Percentiles rank a stretch among this genome's conserved stretches.
These are phyloP conservation scores for Metopolophium dirhodum DNA, from an alignment of 1,140 invertebrate genomes.

Conservation along the genomic window DNA sequence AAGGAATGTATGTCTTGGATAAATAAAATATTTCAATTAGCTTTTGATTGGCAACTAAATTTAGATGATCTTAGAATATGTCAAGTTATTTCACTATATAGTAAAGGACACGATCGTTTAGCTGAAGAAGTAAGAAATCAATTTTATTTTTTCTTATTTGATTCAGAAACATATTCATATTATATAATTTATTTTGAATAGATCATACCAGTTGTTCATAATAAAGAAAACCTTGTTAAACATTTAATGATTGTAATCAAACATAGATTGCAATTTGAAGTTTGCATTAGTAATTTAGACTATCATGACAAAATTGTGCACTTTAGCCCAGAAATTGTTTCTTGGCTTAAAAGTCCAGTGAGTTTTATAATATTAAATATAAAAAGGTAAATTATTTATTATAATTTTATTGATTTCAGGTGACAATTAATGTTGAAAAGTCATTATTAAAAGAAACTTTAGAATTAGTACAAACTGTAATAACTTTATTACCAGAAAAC, in stretches of 20 bases:
- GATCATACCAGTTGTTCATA: constrained; percentile 21
- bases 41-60: constrained; percentile 81
- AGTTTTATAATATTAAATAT: background rate
- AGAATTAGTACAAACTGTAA: constrained; percentile 51
- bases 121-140: constrained; percentile 72
- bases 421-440: constrained; percentile 35
- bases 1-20: constrained; percentile 67
- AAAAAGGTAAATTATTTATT: background rate
- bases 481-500: constrained; percentile 55
- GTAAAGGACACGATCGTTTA: constrained; percentile 76
- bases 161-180: background rate
- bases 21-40: constrained; percentile 73
- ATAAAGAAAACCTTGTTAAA: constrained; percentile 38
- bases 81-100: constrained; percentile 79
- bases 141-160: background rate
- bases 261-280: constrained; percentile 39
- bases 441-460: constrained; percentile 48
- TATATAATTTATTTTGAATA: constrained; percentile 19
- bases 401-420: constrained; percentile 46
- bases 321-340: constrained; percentile 44
- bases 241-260: constrained; percentile 29
- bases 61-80: constrained; percentile 77
- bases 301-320: constrained; percentile 34
- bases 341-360: background rate
- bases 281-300: constrained; percentile 26